These are phyloP conservation scores for Physocephala rufipes DNA, from an alignment of 2,888 invertebrate species.

Conservation along the genomic window DNA sequence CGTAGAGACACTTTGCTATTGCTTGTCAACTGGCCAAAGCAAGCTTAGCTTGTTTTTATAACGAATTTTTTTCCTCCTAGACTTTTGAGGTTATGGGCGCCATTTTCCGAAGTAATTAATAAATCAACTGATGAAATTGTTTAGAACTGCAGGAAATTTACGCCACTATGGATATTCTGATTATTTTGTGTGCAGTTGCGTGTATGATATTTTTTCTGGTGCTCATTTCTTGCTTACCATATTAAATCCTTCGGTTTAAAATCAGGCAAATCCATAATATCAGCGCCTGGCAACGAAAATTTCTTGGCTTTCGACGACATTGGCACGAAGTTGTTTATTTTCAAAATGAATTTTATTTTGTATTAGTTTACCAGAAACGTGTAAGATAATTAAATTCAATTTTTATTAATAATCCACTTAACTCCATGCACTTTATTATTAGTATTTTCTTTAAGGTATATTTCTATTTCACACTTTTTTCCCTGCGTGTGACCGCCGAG, in stretches of 20 bases:
- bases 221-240: slow-evolving; percentile 53
- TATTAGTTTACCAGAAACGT: slow-evolving; percentile 43
- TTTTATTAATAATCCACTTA: slow-evolving; percentile 39
- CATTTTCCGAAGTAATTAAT: slow-evolving; percentile 20
- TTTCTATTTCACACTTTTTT: slow-evolving; percentile 37
- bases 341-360: slow-evolving; percentile 63
- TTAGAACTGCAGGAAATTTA: background rate
- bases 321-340: slow-evolving; percentile 56
- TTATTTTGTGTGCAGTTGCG: background rate
- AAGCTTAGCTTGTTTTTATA: slow-evolving; percentile 23
- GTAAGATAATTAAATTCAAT: slow-evolving; percentile 15
- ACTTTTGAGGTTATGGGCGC: slow-evolving; percentile 38
- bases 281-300: slow-evolving; percentile 57
- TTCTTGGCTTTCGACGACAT: slow-evolving; percentile 63
- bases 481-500: slow-evolving; percentile 40
- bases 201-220: background rate
- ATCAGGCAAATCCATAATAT: slow-evolving; percentile 55
- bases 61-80: slow-evolving; percentile 10
- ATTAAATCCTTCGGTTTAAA: slow-evolving; percentile 63
- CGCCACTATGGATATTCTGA: background rate
- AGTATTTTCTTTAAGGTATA: slow-evolving; percentile 10
- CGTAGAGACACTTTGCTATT: background rate
- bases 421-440: slow-evolving; percentile 25
- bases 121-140: background rate
- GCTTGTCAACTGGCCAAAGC: background rate